Conservation (phyloP, 2,888 invertebrate species). For the Athripsodes cinereus region DNA sequence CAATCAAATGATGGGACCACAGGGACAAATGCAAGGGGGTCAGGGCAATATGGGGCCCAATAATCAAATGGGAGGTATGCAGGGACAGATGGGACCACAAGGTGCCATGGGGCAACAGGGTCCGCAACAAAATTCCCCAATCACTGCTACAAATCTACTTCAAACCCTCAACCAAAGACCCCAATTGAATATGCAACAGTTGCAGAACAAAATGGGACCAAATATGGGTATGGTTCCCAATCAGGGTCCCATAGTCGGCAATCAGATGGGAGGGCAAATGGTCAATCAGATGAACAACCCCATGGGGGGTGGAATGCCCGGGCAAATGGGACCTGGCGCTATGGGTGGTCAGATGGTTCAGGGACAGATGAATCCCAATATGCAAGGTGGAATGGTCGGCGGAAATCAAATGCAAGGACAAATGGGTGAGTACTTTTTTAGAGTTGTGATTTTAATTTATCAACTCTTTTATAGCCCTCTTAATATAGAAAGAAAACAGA, state of each 20-base stretch:
- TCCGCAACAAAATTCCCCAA: constrained; percentile 28
- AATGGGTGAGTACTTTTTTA: constrained; percentile 43
- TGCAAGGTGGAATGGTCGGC: constrained; percentile 41
- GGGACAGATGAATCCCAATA: constrained; percentile 44
- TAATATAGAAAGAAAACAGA: no score
- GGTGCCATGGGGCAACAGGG: constrained; percentile 17
- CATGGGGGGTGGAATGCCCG: constrained; percentile 35
- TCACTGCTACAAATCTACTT: constrained; percentile 61
- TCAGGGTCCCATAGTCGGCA: constrained; percentile 46
- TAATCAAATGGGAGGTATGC: constrained; percentile 20
- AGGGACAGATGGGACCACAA: constrained; percentile 21
- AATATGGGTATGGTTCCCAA: constrained; percentile 50
- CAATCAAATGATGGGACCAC: constrained; percentile 55
- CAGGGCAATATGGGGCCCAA: constrained; percentile 20
- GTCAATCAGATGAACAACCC: constrained; percentile 39
- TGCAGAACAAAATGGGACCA: constrained; percentile 53
- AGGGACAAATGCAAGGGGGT: constrained; percentile 48
- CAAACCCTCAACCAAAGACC: constrained; percentile 69
- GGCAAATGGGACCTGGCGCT: constrained; percentile 36
- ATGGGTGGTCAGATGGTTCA: constrained; percentile 47
- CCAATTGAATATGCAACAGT: constrained; percentile 46
- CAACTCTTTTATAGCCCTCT: no score
- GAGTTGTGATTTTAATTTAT: no score
- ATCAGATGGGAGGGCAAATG: constrained; percentile 47
- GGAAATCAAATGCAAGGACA: constrained; percentile 41